Evolutionary conservation across 2,888 invertebrate species (phyloP), one percentile per base, ranked within the genome.

Genomic region (Lycocerus yunnanus): DNA sequence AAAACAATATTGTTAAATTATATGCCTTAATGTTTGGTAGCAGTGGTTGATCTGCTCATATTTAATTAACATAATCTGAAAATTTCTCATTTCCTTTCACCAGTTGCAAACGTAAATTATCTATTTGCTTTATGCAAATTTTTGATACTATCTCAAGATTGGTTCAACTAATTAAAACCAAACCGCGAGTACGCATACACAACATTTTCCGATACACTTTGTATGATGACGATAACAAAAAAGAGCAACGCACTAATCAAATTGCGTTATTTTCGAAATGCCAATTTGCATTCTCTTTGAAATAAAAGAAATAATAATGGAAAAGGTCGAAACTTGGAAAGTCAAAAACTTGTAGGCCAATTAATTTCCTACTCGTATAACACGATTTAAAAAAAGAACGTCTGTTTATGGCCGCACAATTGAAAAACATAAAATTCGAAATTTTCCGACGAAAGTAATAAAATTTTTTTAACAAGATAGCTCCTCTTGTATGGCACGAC

Each of bases 1-100:
- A 65, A 43, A 66, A 58, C 70, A 58, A 70, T 70, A 70, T 70
- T 70, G 70, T 70, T 66, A 66, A 70, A 70, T 70, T 70, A 70
- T 70, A 70, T 58, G 65, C 70, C 65, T 65, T 70, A 70, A 70
- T 70, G 58, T 65, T 21, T 15, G 65, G 65, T 58, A 58, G 43
- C 16, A 58, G 70, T 58, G 70, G 70, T 70, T 65, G 20, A 61
- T 65, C 65, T 70, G 58, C 65, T 66, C 58, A 65, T 70, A 66
- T 70, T 70, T 70, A 70, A 70, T 70, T 65, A 70, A 20, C 65
- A 65, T 70, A 70, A 70, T 70, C 58, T 70, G 20, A 43, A 70
- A 70, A 65, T 70, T 70, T 70, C 43, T 66, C 65, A 65, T 43
- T 43, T 58, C 43, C 43, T 43, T 43, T 43, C 43, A 43, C 43